phyloP scores from a whole-genome alignment of 37 sponge, comb jelly and placozoan genomes.

The Ephydatia muelleri region DNA sequence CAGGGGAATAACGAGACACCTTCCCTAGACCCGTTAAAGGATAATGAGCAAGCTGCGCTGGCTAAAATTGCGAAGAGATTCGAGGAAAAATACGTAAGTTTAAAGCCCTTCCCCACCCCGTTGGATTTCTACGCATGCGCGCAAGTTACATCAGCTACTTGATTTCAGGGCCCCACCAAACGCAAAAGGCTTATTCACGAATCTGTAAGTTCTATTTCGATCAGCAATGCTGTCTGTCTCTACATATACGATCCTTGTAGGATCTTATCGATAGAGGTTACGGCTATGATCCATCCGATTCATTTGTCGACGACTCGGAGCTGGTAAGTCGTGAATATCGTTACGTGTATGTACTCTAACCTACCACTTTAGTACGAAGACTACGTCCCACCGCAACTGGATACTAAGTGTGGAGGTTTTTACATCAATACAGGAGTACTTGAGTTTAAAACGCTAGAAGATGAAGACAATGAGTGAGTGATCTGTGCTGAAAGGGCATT shows the following conservation, averaged over 20 bases:
- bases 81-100: conserved; percentile 88
- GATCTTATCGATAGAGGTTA: conserved; percentile 68
- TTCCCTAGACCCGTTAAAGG: background rate
- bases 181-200: conserved; percentile 53
- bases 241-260: conserved; percentile 23
- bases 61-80: conserved; percentile 68
- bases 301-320: conserved; percentile 89
- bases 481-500: background rate
- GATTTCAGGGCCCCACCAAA: conserved; percentile 59
- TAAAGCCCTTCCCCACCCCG: background rate
- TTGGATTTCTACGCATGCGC: conserved; percentile 24
- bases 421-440: conserved; percentile 88
- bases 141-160: background rate
- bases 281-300: conserved; percentile 80
- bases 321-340: conserved; percentile 45
- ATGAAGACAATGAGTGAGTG: conserved; percentile 53
- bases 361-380: conserved; percentile 72
- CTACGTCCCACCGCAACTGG: conserved; percentile 77
- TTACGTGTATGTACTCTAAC: background rate
- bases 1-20: background rate
- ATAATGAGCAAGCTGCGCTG: conserved; percentile 39
- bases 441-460: conserved; percentile 59
- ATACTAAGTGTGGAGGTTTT: conserved; percentile 86
- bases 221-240: background rate
- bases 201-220: conserved; percentile 16